Base-by-base conservation (phyloP, 2,888 invertebrate genomes). In the Chrysolina haemoptera region DNA sequence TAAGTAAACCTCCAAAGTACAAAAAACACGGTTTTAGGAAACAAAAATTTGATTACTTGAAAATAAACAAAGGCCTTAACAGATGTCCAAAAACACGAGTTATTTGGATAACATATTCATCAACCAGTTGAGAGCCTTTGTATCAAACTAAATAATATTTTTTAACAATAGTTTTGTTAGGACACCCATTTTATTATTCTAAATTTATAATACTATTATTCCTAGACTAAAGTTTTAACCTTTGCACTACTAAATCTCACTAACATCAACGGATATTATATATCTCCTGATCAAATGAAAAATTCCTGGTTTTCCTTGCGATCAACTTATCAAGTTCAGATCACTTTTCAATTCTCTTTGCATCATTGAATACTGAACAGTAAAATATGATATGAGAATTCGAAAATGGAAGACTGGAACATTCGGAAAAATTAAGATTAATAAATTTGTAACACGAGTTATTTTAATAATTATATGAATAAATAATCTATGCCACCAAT, bases 321-420 rank as follows among this genome's bases (percentile, higher is more conserved):
- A 35, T 35, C 35, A 35, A 35, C 35, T 35, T 8, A 35, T 35
- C 8, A 4, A 35, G 35, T 35, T 35, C 35, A 35, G 18, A 53
- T 53, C 20, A 12, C 18, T 20, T 53, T 20, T 53, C 20, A 53
- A 20, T 53, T 53, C 53, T 53, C 53, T 53, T 20, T 20, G 11
- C 12, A 53, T 20, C 18, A 53, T 20, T 2, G 20, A 53, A 18
- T 53, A 53, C 53, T 53, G 12, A 53, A 20, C 20, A 20, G 53
- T 53, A 53, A 3, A 53, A 53, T 53, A 53, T 20, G 20, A 53
- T 53, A 53, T 53, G 53, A 53, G 12, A 53, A 18, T 20, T 22
- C 18, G 18, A 53, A 12, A 20, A 53, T 18, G 53, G 53, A 53
- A 53, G 53, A 53, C 53, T 22, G 53, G 35, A 35, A 35, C 35